A percentile compares a stretch with the other conserved stretches of the same genome.
Conservation (phyloP, 2,888 invertebrate genomes). For the Rotaria magnacalcarata region DNA sequence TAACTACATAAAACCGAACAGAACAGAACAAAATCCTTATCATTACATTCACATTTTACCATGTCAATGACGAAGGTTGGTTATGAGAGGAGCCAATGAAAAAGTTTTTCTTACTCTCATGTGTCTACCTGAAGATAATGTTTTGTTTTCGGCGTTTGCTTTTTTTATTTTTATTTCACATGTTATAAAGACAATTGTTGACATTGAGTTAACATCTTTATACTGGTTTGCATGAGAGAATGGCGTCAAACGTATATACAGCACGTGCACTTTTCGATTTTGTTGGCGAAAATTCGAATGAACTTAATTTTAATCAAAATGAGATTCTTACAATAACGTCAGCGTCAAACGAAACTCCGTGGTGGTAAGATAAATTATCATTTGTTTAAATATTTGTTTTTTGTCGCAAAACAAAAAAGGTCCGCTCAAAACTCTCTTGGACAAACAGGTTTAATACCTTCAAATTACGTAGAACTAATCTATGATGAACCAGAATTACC, state of each 20-base stretch:
- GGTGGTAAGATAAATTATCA: not conserved
- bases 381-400: not conserved
- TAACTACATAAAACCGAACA: no score
- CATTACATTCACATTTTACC: no score
- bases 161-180: not conserved
- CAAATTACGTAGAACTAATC: not conserved
- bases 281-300: constrained; percentile 33
- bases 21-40: no score
- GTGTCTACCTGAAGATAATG: not conserved
- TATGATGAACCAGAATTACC: not conserved
- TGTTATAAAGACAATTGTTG: not conserved
- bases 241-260: not conserved
- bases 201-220: not conserved
- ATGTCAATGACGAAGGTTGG: no score
- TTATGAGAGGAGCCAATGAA: no score
- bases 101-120: no score
- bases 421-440: not conserved
- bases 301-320: constrained; percentile 36
- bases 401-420: not conserved
- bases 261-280: constrained; percentile 44
- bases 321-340: constrained; percentile 31
- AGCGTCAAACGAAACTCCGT: not conserved
- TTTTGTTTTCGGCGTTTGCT: not conserved
- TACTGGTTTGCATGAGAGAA: not conserved
- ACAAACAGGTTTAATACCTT: not conserved